Evolutionary conservation across 2,113 vertebrate species (phyloP), one percentile per base, ranked within the genome.

Genomic region (Phalacrocorax aristotelis): DNA sequence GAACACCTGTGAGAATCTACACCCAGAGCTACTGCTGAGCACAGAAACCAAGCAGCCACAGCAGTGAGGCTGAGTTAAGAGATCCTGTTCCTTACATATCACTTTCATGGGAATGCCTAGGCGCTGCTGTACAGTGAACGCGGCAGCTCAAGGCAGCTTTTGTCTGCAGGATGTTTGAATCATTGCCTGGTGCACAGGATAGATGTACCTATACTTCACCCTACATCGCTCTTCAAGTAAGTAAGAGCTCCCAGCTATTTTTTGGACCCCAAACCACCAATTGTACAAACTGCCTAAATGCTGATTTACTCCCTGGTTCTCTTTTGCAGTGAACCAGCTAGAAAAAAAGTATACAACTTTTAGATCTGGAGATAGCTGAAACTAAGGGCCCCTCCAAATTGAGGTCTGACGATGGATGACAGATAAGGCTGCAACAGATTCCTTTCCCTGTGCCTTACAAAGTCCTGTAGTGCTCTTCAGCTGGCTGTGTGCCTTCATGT

Each of bases 401-500:
- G 0, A n/a, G 23, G 26, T 61, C 26, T 34, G 62, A 0, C 0
- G 2, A 11, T 9, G 8, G 32, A 32, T 40, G 23, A 32, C 16
- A 40, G 58, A 15, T 32, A 10, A 57, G 20, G 40, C 42, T 85
- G 83, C 51, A 82, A 65, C 20, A 79, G 42, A 21, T 80, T 86
- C 1, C 1, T 58, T 83, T 80, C 27, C 30, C 26, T 74, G 36
- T 52, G 51, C 40, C 40, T 66, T 71, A 44, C 30, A 46, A 51
- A 75, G 52, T 27, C 42, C 42, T 79, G 23, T 51, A 57, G 55
- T 20, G 27, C 9, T 57, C 36, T 57, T 70, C 36, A 38, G 40
- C 3, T 61, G 86, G 2, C 51, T 49, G 18, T 23, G 46, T 14
- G 62, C 75, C 46, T 79, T 62, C 57, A 46, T 4, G 25, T 62